phyloP scores from a whole-genome alignment of 2,888 invertebrate genomes.

The Epiblema foenella region DNA sequence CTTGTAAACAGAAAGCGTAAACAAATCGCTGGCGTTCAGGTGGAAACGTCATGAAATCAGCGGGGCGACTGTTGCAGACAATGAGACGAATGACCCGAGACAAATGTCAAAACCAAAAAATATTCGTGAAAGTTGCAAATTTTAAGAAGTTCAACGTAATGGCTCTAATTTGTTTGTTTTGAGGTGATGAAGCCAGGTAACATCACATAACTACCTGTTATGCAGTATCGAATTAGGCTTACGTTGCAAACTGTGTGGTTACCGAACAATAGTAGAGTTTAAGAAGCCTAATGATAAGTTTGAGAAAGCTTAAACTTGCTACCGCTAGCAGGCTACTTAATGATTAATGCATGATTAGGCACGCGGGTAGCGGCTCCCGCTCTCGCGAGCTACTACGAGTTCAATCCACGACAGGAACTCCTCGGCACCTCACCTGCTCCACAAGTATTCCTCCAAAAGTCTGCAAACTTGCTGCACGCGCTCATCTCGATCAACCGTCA shows the following conservation, averaged over 20 bases:
- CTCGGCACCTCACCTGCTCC: conserved; percentile 75
- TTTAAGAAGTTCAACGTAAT: conserved; percentile 26
- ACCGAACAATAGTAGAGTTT: conserved; percentile 18
- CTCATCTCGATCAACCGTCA: conserved; percentile 77
- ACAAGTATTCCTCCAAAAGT: conserved; percentile 82
- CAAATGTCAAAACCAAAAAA: conserved; percentile 34
- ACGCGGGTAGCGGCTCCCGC: background rate
- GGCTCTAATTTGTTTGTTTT: conserved; percentile 18
- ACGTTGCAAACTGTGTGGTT: conserved; percentile 5
- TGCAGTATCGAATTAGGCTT: conserved; percentile 9
- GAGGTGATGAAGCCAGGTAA: background rate
- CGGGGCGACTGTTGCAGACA: conserved; percentile 24
- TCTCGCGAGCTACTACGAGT: background rate
- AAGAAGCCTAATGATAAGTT: conserved; percentile 35
- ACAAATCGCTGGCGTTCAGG: conserved; percentile 38
- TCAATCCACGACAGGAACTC: conserved; percentile 14
- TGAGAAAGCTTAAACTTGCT: conserved; percentile 15
- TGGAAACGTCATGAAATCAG: conserved; percentile 31
- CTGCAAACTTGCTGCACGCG: conserved; percentile 81
- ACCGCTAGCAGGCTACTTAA: conserved; percentile 11
- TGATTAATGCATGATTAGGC: conserved; percentile 6
- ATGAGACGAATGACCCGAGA: conserved; percentile 31
- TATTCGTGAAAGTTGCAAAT: conserved; percentile 30
- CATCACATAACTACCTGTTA: conserved; percentile 22
- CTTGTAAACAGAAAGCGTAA: conserved; percentile 45